phyloP scores from a whole-genome alignment of 2,113 vertebrate species.

The Spea multiplicata region DNA sequence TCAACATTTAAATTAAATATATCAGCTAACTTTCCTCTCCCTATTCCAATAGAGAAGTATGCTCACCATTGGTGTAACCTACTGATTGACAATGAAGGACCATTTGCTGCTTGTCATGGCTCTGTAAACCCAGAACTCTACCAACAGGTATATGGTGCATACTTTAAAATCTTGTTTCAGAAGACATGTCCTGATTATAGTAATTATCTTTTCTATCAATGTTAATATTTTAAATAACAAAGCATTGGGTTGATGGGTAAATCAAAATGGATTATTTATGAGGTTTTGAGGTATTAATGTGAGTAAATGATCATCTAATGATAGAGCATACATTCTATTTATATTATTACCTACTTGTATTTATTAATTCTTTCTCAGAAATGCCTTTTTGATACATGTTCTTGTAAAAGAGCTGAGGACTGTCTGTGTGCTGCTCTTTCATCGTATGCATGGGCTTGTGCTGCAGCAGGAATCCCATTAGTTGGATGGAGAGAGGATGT shows the following conservation, averaged over 20 bases:
- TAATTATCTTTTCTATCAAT: no score
- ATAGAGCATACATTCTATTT: no score
- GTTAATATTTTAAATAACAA: no score
- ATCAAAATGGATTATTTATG: no score
- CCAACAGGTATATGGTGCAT: constrained; percentile 60
- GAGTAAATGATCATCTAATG: no score
- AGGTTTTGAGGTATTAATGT: no score
- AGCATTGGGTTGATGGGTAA: no score
- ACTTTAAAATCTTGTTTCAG: neutral
- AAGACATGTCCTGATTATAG: neutral
- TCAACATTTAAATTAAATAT: no score
- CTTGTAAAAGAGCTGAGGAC: constrained; percentile 67
- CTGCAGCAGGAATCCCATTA: constrained; percentile 57
- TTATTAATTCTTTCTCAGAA: constrained; percentile 54
- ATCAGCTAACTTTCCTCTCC: no score
- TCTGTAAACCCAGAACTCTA: constrained; percentile 57
- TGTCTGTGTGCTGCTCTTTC: constrained; percentile 74
- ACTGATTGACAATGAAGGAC: constrained; percentile 53
- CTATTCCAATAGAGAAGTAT: constrained; percentile 64
- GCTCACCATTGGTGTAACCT: constrained; percentile 69
- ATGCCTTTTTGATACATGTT: constrained; percentile 73
- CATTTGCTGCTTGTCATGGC: constrained; percentile 67
- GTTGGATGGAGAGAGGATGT: constrained; percentile 61
- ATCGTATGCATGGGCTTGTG: constrained; percentile 67
- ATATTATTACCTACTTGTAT: neutral